Percentiles rank a stretch among this genome's conserved stretches.
These are phyloP conservation scores for Tricholauxania praeusta DNA, from an alignment of 2,888 invertebrate genomes.

Conservation along the genomic window DNA sequence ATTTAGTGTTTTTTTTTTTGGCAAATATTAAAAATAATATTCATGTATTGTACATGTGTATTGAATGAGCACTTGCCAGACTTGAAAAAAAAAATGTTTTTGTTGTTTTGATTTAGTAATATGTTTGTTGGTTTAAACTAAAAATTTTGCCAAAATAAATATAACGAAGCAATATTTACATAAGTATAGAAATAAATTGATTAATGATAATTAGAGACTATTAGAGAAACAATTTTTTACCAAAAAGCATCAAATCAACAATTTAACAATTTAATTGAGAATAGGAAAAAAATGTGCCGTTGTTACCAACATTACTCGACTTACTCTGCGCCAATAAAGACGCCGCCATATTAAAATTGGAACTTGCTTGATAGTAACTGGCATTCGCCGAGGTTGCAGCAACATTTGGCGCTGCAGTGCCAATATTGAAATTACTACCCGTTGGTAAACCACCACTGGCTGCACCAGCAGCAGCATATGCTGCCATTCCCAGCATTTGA, in stretches of 20 bases:
- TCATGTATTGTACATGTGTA: too few relatives aligned
- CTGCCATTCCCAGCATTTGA: conserved; percentile 62
- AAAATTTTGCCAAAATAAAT: too few relatives aligned
- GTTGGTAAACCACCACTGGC: conserved; percentile 35
- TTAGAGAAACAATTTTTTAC: conserved; percentile 12
- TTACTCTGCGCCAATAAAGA: conserved; percentile 89
- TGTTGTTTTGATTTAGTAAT: too few relatives aligned
- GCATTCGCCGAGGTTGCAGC: conserved; percentile 44
- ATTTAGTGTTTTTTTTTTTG: too few relatives aligned
- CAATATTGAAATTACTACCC: conserved; percentile 33
- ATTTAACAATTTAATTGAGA: background rate
- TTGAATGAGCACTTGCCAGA: too few relatives aligned
- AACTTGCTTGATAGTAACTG: conserved; percentile 67
- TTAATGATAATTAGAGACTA: background rate
- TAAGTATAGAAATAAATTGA: too few relatives aligned
- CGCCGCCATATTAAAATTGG: conserved; percentile 73
- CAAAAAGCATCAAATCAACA: background rate
- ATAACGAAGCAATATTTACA: too few relatives aligned
- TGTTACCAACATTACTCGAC: conserved; percentile 70
- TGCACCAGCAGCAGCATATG: conserved; percentile 56
- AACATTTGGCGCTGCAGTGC: background rate
- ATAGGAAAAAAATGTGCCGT: conserved; percentile 48
- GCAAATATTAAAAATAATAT: too few relatives aligned
- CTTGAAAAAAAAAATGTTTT: too few relatives aligned
- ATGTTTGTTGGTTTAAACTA: too few relatives aligned